Evolutionary conservation across 2,113 vertebrate species (phyloP).

Genomic region (Alligator sinensis): DNA sequence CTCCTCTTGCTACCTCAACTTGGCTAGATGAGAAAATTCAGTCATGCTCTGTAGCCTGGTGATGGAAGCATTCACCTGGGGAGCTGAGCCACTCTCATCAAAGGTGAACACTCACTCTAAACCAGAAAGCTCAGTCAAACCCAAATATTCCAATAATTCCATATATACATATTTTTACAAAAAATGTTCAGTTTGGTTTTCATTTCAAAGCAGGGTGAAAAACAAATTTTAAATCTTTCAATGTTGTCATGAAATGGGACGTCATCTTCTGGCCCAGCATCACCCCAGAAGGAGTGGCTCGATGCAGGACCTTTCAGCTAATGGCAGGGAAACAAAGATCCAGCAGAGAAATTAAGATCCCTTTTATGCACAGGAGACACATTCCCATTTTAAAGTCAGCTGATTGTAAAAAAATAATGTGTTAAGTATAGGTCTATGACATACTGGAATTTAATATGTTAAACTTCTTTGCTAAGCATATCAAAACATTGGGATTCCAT

Average conservation of each 20-base stretch:
- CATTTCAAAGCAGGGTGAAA: constrained; percentile 50
- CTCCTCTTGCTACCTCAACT: neutral
- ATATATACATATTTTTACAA: neutral
- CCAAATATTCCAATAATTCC: neutral
- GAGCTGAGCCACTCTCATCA: neutral
- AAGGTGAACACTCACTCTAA: neutral
- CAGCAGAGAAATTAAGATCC: neutral
- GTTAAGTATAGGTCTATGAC: neutral
- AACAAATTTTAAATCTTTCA: constrained; percentile 18
- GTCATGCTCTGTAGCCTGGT: neutral
- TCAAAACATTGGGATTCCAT: neutral
- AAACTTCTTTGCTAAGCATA: neutral
- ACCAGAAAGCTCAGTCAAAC: neutral
- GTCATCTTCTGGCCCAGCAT: constrained; percentile 27
- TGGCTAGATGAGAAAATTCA: neutral
- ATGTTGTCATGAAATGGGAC: constrained; percentile 40
- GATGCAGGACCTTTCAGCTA: neutral
- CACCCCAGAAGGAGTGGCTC: constrained; percentile 10
- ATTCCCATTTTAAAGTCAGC: neutral
- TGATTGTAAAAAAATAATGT: neutral
- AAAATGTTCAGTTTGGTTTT: constrained; percentile 25
- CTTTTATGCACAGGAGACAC: neutral
- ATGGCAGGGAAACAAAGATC: neutral
- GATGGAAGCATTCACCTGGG: neutral
- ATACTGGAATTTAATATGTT: neutral